A percentile compares a stretch with the other conserved stretches of the same genome.
These are phyloP conservation scores for Euschistus heros DNA, from an alignment of 1,140 invertebrate species.

Conservation along the genomic window DNA sequence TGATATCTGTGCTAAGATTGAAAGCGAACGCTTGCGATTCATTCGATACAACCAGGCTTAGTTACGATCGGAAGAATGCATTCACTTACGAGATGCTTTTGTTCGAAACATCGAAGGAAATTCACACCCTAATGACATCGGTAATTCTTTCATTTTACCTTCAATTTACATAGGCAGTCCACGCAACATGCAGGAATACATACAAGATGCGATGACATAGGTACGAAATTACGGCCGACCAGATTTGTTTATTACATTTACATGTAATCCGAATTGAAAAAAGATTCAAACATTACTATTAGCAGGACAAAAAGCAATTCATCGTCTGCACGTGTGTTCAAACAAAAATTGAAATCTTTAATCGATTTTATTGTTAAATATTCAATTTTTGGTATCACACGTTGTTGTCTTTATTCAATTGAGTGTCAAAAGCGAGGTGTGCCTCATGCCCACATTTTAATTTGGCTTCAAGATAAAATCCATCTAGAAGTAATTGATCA, in stretches of 20 bases:
- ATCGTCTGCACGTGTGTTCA: too few species aligned
- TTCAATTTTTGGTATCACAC: too few species aligned
- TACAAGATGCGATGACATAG: conserved; percentile 39
- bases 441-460: too few species aligned
- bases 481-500: conserved; percentile 35
- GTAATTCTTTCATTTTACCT: conserved; percentile 34
- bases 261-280: too few species aligned
- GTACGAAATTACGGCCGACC: conserved; percentile 36
- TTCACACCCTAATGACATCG: conserved; percentile 23
- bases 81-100: conserved; percentile 37
- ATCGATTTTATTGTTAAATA: too few species aligned
- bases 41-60: conserved; percentile 38
- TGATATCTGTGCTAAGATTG: conserved; percentile 41
- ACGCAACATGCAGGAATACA: conserved; percentile 36
- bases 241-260: too few species aligned
- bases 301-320: too few species aligned
- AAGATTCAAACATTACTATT: too few species aligned
- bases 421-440: too few species aligned
- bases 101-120: conserved; percentile 31
- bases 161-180: conserved; percentile 35
- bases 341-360: too few species aligned
- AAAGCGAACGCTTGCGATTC: conserved; percentile 36
- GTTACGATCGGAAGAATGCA: conserved; percentile 38
- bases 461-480: conserved; percentile 36
- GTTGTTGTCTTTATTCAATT: too few species aligned